Evolutionary conservation across 2,113 vertebrate species (phyloP), one percentile per base, ranked within the genome.

Genomic region (Macquaria ambigua): DNA sequence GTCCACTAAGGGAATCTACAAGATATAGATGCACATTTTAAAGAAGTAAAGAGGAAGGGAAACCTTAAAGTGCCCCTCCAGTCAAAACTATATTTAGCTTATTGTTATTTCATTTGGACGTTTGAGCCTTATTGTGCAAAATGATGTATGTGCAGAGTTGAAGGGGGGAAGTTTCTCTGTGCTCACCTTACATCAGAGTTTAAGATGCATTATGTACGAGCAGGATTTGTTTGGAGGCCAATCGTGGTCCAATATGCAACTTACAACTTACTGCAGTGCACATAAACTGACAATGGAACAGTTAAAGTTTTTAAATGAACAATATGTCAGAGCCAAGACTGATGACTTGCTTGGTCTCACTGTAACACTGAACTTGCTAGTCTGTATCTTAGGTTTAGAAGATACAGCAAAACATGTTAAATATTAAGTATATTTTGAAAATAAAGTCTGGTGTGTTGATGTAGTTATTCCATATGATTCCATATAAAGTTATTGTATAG

Each of bases 1-100:
- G 79, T 99, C 97, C 86, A 98, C 97, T 52, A 99, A 96, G 20
- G 97, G 95, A 92, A 99, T 97, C 98, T 99, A 64, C 14, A 92
- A 95, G 8, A 52, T 0, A 79, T 93, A 16, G 15, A 64, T 0
- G 18, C 0, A 48, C 34, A 76, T 16, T 25, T 70, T 67, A 8
- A 70, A 67, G 46, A 46, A 9, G 3, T 55, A 21, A 53, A 53
- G 46, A 53, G 37, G 46, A 12, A 58, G 2, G 3, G 14, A 25
- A 6, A 50, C 3, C 39, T 7, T 43, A 8, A 18, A 31, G 43
- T 12, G 34, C 8, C 16, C 34, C 15, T n/a, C n/a, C 63, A 31
- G 11, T 43, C 12, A 59, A 41, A 58, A 11, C 59, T 43, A 0
- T 2, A 21, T 31, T 67, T 28, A 34, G 11, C 16, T 52, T 53